Evolutionary conservation across 2,113 vertebrate species (phyloP).

Genomic region (Pachypanchax playfairii): DNA sequence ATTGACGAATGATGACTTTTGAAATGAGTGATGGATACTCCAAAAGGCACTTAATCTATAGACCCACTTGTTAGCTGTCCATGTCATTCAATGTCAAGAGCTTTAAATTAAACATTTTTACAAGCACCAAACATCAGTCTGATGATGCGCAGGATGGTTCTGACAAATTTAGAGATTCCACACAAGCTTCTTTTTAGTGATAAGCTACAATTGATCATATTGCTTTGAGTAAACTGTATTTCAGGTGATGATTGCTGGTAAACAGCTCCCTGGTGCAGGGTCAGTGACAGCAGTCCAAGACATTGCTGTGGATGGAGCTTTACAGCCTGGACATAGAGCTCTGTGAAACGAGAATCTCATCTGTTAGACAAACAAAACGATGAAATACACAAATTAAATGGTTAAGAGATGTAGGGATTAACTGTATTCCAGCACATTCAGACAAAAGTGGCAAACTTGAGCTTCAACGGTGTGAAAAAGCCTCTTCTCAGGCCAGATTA

Average conservation of each 20-base stretch:
- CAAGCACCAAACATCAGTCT: neutral
- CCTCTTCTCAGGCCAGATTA: constrained; percentile 44
- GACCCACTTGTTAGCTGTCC: constrained; percentile 56
- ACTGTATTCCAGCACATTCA: constrained; percentile 18
- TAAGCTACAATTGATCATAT: too few species aligned
- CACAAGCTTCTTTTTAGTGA: too few species aligned
- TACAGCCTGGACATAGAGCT: too few species aligned
- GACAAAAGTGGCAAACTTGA: constrained; percentile 25
- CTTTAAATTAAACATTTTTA: constrained; percentile 47
- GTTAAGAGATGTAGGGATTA: constrained; percentile 14
- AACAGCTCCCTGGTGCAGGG: constrained; percentile 10
- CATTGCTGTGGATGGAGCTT: too few species aligned
- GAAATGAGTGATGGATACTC: constrained; percentile 63
- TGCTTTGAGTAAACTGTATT: constrained; percentile 1
- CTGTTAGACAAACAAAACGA: neutral
- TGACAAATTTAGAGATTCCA: too few species aligned
- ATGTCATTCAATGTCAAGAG: constrained; percentile 39
- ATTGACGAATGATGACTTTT: constrained; percentile 62
- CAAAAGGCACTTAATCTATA: constrained; percentile 57
- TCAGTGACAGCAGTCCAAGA: constrained; percentile 27
- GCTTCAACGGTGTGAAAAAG: constrained; percentile 29
- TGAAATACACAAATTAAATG: constrained; percentile 8
- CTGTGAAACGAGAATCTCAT: too few species aligned
- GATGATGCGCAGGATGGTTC: too few species aligned
- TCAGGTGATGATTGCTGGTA: constrained; percentile 9